phyloP scores from a whole-genome alignment of 64 coral and sea anemone genomes.

The Montipora foliosa region DNA sequence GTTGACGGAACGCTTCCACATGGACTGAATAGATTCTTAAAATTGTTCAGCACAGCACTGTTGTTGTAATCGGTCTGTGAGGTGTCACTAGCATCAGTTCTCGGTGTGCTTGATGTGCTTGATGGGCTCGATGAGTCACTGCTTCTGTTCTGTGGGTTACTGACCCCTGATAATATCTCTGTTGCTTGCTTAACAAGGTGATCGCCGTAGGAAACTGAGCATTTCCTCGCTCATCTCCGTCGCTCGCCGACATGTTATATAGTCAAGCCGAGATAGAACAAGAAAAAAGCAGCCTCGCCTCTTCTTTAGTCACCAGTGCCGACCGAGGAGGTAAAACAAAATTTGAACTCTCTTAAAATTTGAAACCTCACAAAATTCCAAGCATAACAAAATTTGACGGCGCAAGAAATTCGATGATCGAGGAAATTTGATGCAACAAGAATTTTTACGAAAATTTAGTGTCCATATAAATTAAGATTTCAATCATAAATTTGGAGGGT shows the following conservation, averaged over 20 bases:
- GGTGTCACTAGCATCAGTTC: background rate
- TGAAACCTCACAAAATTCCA: background rate
- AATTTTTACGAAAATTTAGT: background rate
- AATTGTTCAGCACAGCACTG: background rate
- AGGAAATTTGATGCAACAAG: background rate
- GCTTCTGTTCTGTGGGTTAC: background rate
- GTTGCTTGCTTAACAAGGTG: background rate
- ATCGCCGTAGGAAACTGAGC: background rate
- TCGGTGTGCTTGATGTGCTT: background rate
- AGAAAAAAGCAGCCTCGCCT: background rate
- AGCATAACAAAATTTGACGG: background rate
- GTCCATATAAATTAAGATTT: background rate
- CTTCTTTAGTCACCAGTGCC: background rate
- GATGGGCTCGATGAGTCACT: background rate
- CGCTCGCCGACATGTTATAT: background rate
- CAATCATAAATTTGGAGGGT: background rate
- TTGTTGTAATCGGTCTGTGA: background rate
- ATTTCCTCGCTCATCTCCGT: background rate
- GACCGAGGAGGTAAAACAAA: background rate
- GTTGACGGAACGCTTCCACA: slow-evolving; percentile 14
- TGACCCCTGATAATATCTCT: background rate
- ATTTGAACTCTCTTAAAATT: background rate
- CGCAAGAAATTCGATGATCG: background rate
- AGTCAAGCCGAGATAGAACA: background rate
- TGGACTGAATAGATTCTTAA: slow-evolving; percentile 4